A percentile compares a stretch with the other conserved stretches of the same genome.
Conservation (phyloP, 2,113 vertebrate species). For the Polyodon spathula region DNA sequence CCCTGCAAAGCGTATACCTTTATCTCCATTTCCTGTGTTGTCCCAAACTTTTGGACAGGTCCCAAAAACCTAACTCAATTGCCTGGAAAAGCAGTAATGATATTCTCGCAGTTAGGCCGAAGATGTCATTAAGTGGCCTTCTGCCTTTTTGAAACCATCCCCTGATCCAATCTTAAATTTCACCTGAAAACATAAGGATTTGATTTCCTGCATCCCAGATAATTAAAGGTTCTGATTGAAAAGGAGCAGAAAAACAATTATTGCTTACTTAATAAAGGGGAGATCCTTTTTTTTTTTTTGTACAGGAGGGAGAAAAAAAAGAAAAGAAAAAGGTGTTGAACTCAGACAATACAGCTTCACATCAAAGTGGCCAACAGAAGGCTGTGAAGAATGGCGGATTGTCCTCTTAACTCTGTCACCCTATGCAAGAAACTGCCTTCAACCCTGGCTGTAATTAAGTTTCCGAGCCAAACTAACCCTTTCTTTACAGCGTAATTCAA, state of each 20-base stretch:
- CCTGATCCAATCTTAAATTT: slow-evolving; percentile 46
- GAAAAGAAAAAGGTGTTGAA: slow-evolving; percentile 26
- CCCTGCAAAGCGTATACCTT: not conserved
- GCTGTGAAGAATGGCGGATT: slow-evolving; percentile 23
- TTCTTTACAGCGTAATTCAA: slow-evolving; percentile 42
- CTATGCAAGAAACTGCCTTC: slow-evolving; percentile 27
- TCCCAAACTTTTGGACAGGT: not conserved
- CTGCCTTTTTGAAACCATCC: slow-evolving; percentile 24
- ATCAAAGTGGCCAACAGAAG: slow-evolving; percentile 43
- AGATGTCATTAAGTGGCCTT: not conserved
- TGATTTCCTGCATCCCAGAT: slow-evolving; percentile 31
- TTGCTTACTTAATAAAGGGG: slow-evolving; percentile 7
- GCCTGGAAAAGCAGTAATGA: not conserved
- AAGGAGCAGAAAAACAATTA: slow-evolving; percentile 28
- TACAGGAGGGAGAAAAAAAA: not conserved
- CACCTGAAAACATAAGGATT: slow-evolving; percentile 25
- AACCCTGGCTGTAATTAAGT: slow-evolving; percentile 33
- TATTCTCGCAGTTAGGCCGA: not conserved
- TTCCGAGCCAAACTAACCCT: slow-evolving; percentile 31
- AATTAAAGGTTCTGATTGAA: slow-evolving; percentile 42
- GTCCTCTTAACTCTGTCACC: slow-evolving; percentile 25
- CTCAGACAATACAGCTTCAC: slow-evolving; percentile 33
- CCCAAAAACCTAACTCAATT: not conserved
- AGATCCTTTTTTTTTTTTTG: not conserved
- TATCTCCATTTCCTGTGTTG: not conserved